Evolutionary conservation across 2,113 vertebrate species (phyloP).

Genomic region (Cisticola juncidis): DNA sequence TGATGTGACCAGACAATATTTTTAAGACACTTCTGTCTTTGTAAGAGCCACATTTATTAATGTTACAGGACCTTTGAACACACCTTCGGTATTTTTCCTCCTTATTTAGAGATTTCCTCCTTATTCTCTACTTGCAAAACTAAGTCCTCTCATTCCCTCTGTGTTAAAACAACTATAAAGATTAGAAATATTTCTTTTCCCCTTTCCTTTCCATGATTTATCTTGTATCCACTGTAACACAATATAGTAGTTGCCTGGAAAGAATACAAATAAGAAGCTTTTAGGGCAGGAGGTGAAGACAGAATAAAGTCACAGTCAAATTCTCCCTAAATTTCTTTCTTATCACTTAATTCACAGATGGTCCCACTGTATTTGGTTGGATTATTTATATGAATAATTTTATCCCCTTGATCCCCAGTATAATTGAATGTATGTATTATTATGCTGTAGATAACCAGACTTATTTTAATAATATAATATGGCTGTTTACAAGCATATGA

Average conservation of each 20-base stretch:
- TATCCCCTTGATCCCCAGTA: neutral
- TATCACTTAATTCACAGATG: neutral
- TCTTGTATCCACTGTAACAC: neutral
- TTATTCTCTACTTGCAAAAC: neutral
- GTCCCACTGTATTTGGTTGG: neutral
- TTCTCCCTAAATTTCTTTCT: neutral
- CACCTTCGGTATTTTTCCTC: neutral
- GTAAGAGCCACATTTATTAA: neutral
- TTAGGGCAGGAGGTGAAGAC: neutral
- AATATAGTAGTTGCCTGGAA: neutral
- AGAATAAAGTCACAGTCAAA: neutral
- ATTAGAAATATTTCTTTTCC: neutral
- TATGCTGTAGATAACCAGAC: neutral
- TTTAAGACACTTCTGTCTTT: neutral
- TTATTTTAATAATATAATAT: neutral
- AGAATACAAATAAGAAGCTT: neutral
- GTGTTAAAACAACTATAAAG: neutral
- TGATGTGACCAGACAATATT: neutral
- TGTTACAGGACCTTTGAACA: neutral
- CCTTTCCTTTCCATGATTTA: neutral
- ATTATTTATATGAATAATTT: neutral
- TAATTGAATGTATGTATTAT: neutral
- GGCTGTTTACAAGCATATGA: neutral
- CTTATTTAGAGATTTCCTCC: neutral
- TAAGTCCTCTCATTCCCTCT: neutral